Evolutionary conservation across 2,888 invertebrate species (phyloP), one percentile per base, ranked within the genome.

Genomic region (Danaus chrysippus): DNA sequence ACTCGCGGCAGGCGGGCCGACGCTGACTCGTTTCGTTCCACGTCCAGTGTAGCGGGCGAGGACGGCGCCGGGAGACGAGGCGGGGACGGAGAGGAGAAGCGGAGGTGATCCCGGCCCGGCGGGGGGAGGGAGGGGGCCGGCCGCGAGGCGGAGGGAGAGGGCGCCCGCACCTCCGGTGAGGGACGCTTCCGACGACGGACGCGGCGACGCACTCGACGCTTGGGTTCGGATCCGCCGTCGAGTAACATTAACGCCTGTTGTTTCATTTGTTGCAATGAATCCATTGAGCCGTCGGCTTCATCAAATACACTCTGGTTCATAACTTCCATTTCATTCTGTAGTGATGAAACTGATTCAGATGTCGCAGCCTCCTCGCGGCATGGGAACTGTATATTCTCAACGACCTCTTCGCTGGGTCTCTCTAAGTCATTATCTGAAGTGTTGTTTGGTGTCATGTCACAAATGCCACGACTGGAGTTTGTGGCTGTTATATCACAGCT

Each of bases 211-310:
- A 55, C 65, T 17, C 61, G 61, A 13, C 63, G 58, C 55, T 58
- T 56, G 46, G 58, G 62, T 58, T 66, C 34, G 68, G 74, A 42
- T 17, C 10, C 17, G 10, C 10, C 17, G 2, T 49, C 49, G 11
- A 49, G 10, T 17, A 49, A 9, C 17, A 17, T 11, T 17, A 49
- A 17, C 10, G 49, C 49, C 8, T 17, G 49, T 49, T 17, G 49
- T 17, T 49, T 49, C 49, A 49, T 17, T 17, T 49, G 49, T 17
- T 49, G 17, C 49, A 11, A 42, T 11, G 9, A 10, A n/a, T 6
- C 19, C 46, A 46, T 17, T 42, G 17, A 11, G 10, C 12, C n/a
- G 17, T 49, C 19, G 64, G 69, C 68, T 76, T 78, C 49, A 69
- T 61, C 46, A 67, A 69, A 6, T 57, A 54, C 43, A 76, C 71